These are phyloP conservation scores for Paracentrotus lividus DNA, from an alignment of 53 echinoderm and acorn worm species.

Conservation along the genomic window DNA sequence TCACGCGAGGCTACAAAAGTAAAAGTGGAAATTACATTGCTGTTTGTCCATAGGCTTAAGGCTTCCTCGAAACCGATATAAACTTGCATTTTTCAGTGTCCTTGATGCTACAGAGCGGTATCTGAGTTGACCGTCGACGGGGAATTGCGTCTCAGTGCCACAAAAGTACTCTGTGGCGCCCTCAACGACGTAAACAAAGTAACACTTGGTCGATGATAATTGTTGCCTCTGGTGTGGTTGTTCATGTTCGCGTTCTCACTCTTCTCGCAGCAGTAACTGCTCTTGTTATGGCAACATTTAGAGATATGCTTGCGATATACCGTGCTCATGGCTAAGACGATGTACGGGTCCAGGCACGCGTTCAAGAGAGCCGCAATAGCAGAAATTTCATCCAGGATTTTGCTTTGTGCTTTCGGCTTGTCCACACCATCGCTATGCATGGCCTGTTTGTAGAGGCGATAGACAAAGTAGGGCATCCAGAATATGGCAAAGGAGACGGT, in stretches of 20 bases:
- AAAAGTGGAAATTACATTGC: neutral
- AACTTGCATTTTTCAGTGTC: neutral
- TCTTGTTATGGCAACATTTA: constrained; percentile 43
- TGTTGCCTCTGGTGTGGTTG: constrained; percentile 52
- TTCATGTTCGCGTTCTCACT: constrained; percentile 56
- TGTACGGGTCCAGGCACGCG: constrained; percentile 78
- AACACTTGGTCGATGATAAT: constrained; percentile 65
- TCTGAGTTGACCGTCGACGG: constrained; percentile 54
- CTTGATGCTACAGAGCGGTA: constrained; percentile 43
- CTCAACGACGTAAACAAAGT: constrained; percentile 56
- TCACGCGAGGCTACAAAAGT: neutral
- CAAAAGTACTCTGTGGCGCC: constrained; percentile 51
- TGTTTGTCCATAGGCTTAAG: neutral
- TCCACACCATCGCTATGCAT: neutral
- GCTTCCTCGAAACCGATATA: neutral
- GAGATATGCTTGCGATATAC: constrained; percentile 75
- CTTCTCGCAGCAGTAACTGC: constrained; percentile 61
- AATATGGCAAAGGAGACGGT: constrained; percentile 85
- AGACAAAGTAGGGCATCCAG: constrained; percentile 81
- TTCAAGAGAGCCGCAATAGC: constrained; percentile 72
- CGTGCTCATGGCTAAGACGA: constrained; percentile 78
- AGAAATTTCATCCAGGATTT: constrained; percentile 54
- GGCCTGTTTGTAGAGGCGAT: constrained; percentile 67
- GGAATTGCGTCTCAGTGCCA: constrained; percentile 50
- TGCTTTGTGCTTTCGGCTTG: constrained; percentile 45